Percentiles rank a stretch among this genome's conserved stretches.
These are phyloP conservation scores for Monochamus saltuarius DNA, from an alignment of 1,140 invertebrate genomes.

Conservation along the genomic window DNA sequence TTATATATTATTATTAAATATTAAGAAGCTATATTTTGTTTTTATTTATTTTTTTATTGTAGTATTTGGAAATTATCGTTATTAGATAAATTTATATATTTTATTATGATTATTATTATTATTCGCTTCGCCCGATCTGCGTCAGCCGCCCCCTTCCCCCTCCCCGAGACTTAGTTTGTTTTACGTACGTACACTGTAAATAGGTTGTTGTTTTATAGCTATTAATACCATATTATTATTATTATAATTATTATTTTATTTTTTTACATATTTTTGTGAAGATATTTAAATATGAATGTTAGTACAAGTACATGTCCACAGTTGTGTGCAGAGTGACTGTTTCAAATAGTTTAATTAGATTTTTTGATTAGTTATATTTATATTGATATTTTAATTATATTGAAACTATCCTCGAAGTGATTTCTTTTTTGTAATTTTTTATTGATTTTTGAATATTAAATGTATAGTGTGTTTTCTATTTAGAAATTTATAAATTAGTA, in stretches of 20 bases:
- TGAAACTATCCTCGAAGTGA: conserved; percentile 40
- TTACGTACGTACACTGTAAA: conserved; percentile 49
- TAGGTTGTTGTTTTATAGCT: conserved; percentile 54
- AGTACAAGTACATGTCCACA: conserved; percentile 53
- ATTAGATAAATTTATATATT: conserved; percentile 51
- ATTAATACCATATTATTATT: conserved; percentile 50
- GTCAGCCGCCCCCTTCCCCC: conserved; percentile 28
- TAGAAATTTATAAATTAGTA: conserved; percentile 50
- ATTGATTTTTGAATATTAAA: conserved; percentile 49
- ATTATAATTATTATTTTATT: conserved; percentile 53
- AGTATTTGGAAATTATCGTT: conserved; percentile 46
- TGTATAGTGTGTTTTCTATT: conserved; percentile 51
- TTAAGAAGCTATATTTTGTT: conserved; percentile 48
- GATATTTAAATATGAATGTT: conserved; percentile 54
- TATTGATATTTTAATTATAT: conserved; percentile 49
- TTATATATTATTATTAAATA: conserved; percentile 42
- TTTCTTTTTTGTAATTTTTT: conserved; percentile 49
- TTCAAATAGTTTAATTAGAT: conserved; percentile 49
- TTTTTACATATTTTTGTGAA: conserved; percentile 55
- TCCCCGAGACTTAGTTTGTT: conserved; percentile 46
- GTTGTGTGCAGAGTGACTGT: conserved; percentile 51
- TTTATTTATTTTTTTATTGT: conserved; percentile 50
- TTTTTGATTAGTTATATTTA: conserved; percentile 50
- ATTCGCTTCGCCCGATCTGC: conserved; percentile 31
- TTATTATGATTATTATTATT: conserved; percentile 47